These are phyloP conservation scores for Xiphophorus birchmanni DNA, from an alignment of 2,797 vertebrate species.

Conservation along the genomic window DNA sequence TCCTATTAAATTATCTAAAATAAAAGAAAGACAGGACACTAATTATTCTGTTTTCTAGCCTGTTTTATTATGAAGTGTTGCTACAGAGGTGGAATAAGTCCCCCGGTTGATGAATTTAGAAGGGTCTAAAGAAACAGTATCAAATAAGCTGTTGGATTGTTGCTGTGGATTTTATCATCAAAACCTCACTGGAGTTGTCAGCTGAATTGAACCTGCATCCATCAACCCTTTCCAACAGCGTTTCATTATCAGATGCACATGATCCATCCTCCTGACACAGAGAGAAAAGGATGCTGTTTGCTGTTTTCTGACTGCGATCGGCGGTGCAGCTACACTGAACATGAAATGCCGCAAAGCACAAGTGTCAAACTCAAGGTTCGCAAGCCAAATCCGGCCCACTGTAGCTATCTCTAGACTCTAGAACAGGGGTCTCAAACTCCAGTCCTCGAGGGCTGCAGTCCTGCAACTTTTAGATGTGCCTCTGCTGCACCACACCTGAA, in stretches of 20 bases:
- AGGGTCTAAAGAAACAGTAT: slow-evolving; percentile 16
- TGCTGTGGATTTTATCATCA: not conserved
- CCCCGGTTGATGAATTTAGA: slow-evolving; percentile 9
- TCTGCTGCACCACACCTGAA: too few species aligned
- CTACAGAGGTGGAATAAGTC: slow-evolving; percentile 4
- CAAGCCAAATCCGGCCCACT: too few species aligned
- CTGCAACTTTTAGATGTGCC: too few species aligned
- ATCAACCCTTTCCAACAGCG: slow-evolving; percentile 7
- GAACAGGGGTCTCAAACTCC: too few species aligned
- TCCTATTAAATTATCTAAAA: not conserved
- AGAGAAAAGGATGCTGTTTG: not conserved
- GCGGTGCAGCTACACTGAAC: not conserved
- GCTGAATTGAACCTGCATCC: not conserved
- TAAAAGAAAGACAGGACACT: slow-evolving; percentile 6
- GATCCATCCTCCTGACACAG: not conserved
- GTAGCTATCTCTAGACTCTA: too few species aligned
- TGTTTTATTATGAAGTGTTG: slow-evolving; percentile 28
- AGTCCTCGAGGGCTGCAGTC: too few species aligned
- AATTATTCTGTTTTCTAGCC: not conserved
- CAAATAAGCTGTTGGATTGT: slow-evolving; percentile 8
- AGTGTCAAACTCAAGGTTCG: too few species aligned
- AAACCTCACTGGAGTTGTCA: slow-evolving; percentile 13
- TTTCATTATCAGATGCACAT: slow-evolving; percentile 6
- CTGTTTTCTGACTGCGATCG: not conserved
- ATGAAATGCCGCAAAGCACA: slow-evolving; percentile 11